A percentile compares a stretch with the other conserved stretches of the same genome.
Evolutionary conservation across 1,140 invertebrate genomes (phyloP).

Genomic region (Lycorma delicatula): DNA sequence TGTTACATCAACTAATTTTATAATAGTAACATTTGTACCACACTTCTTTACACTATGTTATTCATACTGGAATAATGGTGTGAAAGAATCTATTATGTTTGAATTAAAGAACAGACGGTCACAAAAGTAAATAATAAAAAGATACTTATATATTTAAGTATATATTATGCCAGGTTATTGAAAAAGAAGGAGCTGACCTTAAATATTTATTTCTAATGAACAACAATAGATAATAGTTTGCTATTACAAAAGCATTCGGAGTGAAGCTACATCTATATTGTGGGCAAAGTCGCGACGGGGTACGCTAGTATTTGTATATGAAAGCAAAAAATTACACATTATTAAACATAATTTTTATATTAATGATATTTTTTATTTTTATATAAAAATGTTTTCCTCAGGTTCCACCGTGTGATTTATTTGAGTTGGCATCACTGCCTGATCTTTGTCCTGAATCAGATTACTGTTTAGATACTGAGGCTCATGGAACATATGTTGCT

Average conservation of each 20-base stretch:
- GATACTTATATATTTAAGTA: too few species aligned
- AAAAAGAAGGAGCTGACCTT: too few species aligned
- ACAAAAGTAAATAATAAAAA: too few species aligned
- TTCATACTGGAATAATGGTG: too few species aligned
- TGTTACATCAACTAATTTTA: too few species aligned
- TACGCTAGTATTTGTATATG: background rate
- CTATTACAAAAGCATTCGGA: background rate
- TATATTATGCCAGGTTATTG: too few species aligned
- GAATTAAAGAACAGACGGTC: too few species aligned
- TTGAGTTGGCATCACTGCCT: conserved; percentile 49
- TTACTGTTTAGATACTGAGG: conserved; percentile 39
- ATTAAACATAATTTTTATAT: background rate
- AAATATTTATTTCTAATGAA: too few species aligned
- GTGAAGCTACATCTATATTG: background rate
- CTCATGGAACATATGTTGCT: conserved; percentile 58
- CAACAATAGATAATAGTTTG: background rate
- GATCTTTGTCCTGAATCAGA: conserved; percentile 44
- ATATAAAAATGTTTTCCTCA: conserved; percentile 26
- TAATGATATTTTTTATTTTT: background rate
- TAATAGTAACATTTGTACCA: too few species aligned
- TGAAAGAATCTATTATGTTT: too few species aligned
- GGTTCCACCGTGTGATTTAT: conserved; percentile 63
- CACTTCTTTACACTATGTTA: too few species aligned
- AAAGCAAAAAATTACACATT: background rate
- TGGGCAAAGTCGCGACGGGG: background rate